Evolutionary conservation across 2,113 vertebrate genomes (phyloP).

Genomic region (Mohoua ochrocephala): DNA sequence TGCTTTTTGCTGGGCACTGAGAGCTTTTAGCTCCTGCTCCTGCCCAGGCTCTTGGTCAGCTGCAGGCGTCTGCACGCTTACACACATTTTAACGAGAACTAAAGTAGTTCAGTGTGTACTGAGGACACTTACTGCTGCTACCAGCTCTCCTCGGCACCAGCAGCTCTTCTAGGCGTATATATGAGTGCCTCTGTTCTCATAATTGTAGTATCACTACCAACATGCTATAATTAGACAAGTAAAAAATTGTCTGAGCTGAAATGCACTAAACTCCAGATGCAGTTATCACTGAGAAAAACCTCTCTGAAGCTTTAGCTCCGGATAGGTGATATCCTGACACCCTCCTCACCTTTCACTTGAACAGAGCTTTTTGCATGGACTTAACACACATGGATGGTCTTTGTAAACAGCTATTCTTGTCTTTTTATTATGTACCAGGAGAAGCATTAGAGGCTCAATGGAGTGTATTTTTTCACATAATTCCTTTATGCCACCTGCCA

Average conservation of each 20-base stretch:
- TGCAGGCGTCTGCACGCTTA: background rate
- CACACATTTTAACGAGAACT: background rate
- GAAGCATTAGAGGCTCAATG: background rate
- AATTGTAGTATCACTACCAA: background rate
- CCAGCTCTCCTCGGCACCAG: background rate
- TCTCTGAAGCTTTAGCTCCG: background rate
- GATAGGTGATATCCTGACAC: background rate
- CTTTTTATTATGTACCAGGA: background rate
- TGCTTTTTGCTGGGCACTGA: background rate
- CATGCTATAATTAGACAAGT: conserved; percentile 15
- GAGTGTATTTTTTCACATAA: background rate
- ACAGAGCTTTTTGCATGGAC: background rate
- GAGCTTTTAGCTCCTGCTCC: background rate
- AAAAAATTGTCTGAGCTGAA: conserved; percentile 30
- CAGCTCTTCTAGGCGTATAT: background rate
- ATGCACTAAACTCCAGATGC: background rate
- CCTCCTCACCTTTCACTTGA: background rate
- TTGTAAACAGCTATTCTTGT: background rate
- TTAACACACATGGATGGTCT: background rate
- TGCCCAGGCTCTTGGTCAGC: background rate
- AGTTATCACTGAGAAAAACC: background rate
- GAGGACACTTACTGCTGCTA: background rate
- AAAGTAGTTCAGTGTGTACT: background rate
- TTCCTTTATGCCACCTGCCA: background rate
- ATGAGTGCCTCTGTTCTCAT: background rate